Evolutionary conservation across 2,797 vertebrate genomes (phyloP), one percentile per base, ranked within the genome.

Genomic region (Oophaga sylvatica): DNA sequence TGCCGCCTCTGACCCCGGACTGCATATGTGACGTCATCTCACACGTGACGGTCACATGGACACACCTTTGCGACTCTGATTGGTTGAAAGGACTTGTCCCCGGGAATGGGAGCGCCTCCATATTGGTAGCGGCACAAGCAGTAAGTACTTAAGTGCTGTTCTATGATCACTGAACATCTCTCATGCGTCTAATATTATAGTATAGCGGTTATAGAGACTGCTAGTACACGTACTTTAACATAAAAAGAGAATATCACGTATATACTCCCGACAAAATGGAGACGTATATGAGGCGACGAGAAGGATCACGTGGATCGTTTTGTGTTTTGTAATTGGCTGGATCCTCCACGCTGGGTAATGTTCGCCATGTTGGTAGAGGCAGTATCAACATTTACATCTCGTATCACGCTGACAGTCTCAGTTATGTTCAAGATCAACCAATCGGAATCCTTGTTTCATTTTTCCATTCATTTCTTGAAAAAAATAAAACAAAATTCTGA

Each of bases 331-430:
- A 31, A 88, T 79, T 88, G 81, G 87, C 31, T 62, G 79, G 19
- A 29, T 57, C 15, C 6, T 12, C 1, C n/a, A 10, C 8, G 67
- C 11, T 12, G 19, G 19, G 0, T 3, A n/a, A n/a, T 1, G 19
- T 3, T 8, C 41, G 59, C 80, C 71, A 82, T 87, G 5, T 87
- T 87, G 70, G 80, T 56, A 56, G 15, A 81, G 85, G 85, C 31
- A 48, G 9, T 59, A 26, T 9, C n/a, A 22, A 63, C 7, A 7
- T 63, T 0, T 63, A 63, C 5, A 63, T 10, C 1, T 6, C 16
- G 20, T 19, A 16, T 3, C 60, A 17, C 60, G 60, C 19, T 17
- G n/a, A 20, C 35, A 41, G 35, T 2, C 35, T 41, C 35, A 41
- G 35, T 3, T 41, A 2, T 41, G 35, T 41, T 41, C 35, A 41